A percentile compares a stretch with the other conserved stretches of the same genome.
phyloP scores from a whole-genome alignment of 2,888 invertebrate species.

The Uloborus plumipes region DNA sequence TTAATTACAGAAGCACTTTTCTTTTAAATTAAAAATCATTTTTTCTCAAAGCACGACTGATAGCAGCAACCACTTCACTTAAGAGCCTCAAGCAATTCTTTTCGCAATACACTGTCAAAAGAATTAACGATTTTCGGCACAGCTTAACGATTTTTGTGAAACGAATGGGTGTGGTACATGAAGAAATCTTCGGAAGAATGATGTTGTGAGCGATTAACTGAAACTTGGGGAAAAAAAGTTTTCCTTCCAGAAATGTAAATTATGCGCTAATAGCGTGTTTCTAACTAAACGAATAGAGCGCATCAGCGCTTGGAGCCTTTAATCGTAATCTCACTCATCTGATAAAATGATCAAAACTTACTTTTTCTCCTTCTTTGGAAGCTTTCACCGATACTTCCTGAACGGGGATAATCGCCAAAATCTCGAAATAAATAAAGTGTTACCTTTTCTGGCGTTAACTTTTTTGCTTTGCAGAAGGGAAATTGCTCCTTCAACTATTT shows the following conservation, averaged over 20 bases:
- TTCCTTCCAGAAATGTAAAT: slow-evolving; percentile 46
- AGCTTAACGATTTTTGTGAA: slow-evolving; percentile 42
- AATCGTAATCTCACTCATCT: slow-evolving; percentile 50
- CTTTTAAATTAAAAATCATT: no score
- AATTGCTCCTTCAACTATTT: no score
- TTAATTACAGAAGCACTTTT: no score
- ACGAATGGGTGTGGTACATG: slow-evolving; percentile 46
- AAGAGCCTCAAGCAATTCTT: no score
- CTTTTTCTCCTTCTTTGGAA: slow-evolving; percentile 3
- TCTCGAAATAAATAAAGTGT: no score
- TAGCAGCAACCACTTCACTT: no score
- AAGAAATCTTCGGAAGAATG: slow-evolving; percentile 29
- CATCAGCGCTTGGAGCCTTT: slow-evolving; percentile 30
- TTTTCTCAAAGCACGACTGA: no score
- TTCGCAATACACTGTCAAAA: slow-evolving; percentile 5
- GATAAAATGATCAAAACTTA: slow-evolving; percentile 54
- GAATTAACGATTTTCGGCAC: slow-evolving; percentile 35
- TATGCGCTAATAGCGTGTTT: slow-evolving; percentile 56
- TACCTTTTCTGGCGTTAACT: no score
- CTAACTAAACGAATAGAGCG: slow-evolving; percentile 37
- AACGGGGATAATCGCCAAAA: no score
- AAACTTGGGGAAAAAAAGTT: slow-evolving; percentile 33
- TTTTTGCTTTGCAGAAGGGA: no score
- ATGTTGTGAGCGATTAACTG: slow-evolving; percentile 40
- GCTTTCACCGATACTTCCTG: no score